These are phyloP conservation scores for Cyclina sinensis DNA, from an alignment of 1,140 invertebrate species.

Conservation along the genomic window DNA sequence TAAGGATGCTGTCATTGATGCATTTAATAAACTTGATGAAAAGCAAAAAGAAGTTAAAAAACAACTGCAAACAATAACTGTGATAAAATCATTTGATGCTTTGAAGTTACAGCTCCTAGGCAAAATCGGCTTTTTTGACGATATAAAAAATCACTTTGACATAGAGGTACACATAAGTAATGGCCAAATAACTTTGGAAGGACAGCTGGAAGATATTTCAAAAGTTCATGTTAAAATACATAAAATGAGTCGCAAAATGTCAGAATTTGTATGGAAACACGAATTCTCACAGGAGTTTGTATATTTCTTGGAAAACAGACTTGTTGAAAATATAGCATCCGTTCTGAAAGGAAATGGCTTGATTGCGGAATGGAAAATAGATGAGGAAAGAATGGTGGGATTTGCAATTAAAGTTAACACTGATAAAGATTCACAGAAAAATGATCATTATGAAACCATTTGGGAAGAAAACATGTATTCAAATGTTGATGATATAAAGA, in stretches of 20 bases:
- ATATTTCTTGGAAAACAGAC: not conserved
- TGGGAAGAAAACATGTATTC: not conserved
- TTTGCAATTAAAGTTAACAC: too few relatives aligned
- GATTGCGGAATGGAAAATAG: not conserved
- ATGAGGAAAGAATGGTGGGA: too few relatives aligned
- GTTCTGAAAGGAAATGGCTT: not conserved
- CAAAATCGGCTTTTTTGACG: not conserved
- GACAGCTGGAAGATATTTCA: slow-evolving; percentile 22
- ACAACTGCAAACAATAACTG: not conserved
- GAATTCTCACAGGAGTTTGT: not conserved
- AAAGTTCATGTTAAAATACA: not conserved
- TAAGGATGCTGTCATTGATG: not conserved
- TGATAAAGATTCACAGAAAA: not conserved
- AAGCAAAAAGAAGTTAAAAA: not conserved
- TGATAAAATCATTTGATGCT: not conserved
- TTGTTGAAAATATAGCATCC: not conserved
- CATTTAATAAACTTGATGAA: not conserved
- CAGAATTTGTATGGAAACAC: not conserved
- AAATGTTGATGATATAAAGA: not conserved
- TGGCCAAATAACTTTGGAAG: not conserved
- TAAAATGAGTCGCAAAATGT: not conserved
- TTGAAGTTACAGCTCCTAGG: not conserved
- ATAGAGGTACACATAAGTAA: not conserved
- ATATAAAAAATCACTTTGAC: not conserved
- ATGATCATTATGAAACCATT: not conserved